Evolutionary conservation across 2,888 invertebrate genomes (phyloP).

Genomic region (Rotaria sp.): DNA sequence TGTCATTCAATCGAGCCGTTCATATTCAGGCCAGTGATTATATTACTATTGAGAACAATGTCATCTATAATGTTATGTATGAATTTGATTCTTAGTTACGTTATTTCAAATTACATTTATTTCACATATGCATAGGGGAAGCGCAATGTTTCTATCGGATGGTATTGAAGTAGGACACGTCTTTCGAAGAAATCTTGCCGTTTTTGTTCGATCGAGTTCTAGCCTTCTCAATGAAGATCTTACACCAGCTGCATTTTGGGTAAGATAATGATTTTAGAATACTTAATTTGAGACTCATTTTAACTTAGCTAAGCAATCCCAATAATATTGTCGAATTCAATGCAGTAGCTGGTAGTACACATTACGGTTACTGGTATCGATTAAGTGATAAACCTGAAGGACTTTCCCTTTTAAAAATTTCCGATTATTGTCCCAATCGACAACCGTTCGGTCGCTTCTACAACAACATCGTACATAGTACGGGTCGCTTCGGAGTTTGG

Average conservation of each 20-base stretch:
- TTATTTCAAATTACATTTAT: neutral
- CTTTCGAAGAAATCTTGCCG: slow-evolving; percentile 35
- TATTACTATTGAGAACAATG: slow-evolving; percentile 44
- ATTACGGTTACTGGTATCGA: slow-evolving; percentile 41
- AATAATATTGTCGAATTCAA: slow-evolving; percentile 35
- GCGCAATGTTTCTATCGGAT: slow-evolving; percentile 42
- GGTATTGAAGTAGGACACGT: slow-evolving; percentile 40
- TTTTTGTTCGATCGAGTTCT: slow-evolving; percentile 36
- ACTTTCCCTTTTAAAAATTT: neutral
- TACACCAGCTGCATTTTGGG: slow-evolving; percentile 25
- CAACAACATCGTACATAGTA: slow-evolving; percentile 36
- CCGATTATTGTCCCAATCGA: slow-evolving; percentile 33
- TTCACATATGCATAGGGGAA: slow-evolving; percentile 13
- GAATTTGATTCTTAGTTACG: neutral
- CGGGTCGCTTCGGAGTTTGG: slow-evolving; percentile 38
- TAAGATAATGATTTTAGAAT: neutral
- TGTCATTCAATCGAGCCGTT: slow-evolving; percentile 50
- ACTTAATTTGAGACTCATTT: neutral
- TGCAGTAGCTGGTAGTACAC: slow-evolving; percentile 34
- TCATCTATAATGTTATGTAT: slow-evolving; percentile 36
- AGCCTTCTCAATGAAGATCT: slow-evolving; percentile 37
- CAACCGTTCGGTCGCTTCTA: slow-evolving; percentile 34
- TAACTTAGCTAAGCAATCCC: slow-evolving; percentile 37
- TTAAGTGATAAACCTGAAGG: slow-evolving; percentile 34
- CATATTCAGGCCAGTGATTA: slow-evolving; percentile 50